A percentile compares a stretch with the other conserved stretches of the same genome.
These are phyloP conservation scores for Acrocephalus kingi DNA, from an alignment of 2,113 vertebrate genomes.

Conservation along the genomic window DNA sequence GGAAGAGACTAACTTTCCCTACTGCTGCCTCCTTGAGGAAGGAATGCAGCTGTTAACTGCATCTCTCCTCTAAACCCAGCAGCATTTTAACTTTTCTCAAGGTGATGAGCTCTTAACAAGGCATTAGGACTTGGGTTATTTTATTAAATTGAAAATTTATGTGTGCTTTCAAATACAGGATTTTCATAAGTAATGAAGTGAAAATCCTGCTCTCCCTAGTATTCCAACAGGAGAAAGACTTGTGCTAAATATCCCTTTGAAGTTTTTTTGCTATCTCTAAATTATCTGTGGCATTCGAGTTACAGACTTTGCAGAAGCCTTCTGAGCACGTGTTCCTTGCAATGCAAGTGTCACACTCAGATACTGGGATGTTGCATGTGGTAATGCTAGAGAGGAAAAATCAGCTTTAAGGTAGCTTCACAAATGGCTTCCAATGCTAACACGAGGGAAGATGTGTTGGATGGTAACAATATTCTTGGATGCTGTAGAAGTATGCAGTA, in stretches of 20 bases:
- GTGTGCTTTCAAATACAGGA: not conserved
- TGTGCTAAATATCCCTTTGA: not conserved
- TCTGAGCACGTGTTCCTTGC: not conserved
- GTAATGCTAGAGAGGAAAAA: not conserved
- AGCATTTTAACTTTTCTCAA: not conserved
- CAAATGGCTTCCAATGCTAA: not conserved
- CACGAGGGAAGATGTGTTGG: not conserved
- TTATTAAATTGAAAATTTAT: not conserved
- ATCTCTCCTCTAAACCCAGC: not conserved
- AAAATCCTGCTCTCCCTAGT: not conserved
- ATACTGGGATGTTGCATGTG: not conserved
- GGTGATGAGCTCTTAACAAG: not conserved
- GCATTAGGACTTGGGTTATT: not conserved
- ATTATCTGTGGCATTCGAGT: not conserved
- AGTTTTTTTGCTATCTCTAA: not conserved
- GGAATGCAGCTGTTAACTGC: not conserved
- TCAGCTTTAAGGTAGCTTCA: not conserved
- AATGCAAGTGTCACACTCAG: not conserved
- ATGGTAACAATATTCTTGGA: not conserved
- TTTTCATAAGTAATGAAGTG: not conserved
- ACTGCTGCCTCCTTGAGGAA: conserved; percentile 21
- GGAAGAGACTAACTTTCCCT: not conserved
- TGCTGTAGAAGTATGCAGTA: not conserved
- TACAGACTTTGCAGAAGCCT: not conserved
- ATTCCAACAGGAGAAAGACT: not conserved